A percentile compares a stretch with the other conserved stretches of the same genome.
Conservation (phyloP, 2,888 invertebrate species). For the Lasioglossum morio region DNA sequence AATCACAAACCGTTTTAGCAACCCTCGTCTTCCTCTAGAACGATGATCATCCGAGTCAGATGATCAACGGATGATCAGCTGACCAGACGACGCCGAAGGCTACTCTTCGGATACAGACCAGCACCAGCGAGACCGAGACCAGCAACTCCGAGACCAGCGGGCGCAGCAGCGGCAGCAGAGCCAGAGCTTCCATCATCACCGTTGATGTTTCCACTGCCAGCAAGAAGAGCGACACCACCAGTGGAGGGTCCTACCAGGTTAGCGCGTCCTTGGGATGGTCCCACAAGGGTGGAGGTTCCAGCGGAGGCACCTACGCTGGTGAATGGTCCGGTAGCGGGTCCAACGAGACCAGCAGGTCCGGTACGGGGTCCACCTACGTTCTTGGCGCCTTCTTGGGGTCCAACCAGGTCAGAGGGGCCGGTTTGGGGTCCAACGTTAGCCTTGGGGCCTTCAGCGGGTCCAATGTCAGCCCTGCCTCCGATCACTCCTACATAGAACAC, state of each 20-base stretch:
- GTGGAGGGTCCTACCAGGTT: constrained; percentile 84
- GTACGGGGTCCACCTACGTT: constrained; percentile 84
- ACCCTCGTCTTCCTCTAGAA: not conserved
- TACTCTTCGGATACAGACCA: constrained; percentile 37
- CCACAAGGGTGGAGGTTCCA: constrained; percentile 83
- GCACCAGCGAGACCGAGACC: constrained; percentile 49
- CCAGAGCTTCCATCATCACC: constrained; percentile 84
- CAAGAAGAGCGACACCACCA: constrained; percentile 83
- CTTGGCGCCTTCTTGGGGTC: constrained; percentile 84
- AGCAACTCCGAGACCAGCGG: constrained; percentile 55
- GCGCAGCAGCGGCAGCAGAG: constrained; percentile 83
- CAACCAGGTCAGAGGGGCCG: constrained; percentile 83
- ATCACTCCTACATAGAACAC: constrained; percentile 76
- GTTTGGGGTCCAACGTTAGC: constrained; percentile 84
- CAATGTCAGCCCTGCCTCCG: constrained; percentile 83
- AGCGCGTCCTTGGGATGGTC: constrained; percentile 82
- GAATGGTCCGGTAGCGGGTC: constrained; percentile 83
- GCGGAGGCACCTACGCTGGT: constrained; percentile 82
- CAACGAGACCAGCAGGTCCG: constrained; percentile 82
- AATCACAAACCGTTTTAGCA: not conserved
- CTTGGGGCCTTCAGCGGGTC: constrained; percentile 84
- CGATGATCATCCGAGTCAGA: too few relatives aligned
- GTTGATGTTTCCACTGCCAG: constrained; percentile 83
- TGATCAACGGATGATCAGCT: too few relatives aligned
- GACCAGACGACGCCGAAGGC: too few relatives aligned